These are phyloP conservation scores for Zeuzera pyrina DNA, from an alignment of 2,888 invertebrate species.

Conservation along the genomic window DNA sequence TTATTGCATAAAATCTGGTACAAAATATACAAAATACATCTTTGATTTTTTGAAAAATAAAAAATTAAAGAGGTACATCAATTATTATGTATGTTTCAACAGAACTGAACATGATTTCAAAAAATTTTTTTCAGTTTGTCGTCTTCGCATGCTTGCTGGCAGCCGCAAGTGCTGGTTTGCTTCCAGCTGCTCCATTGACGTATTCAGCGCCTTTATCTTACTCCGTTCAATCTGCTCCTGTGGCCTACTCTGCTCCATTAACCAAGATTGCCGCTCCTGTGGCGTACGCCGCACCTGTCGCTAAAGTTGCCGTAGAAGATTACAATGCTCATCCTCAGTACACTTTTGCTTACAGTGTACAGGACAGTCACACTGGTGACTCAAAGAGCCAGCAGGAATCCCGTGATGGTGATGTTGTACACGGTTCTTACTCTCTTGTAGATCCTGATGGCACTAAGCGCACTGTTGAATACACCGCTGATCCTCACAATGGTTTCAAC, in stretches of 20 bases:
- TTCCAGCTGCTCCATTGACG: slow-evolving; percentile 31
- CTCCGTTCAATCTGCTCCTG: slow-evolving; percentile 21
- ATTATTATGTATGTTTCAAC: no score
- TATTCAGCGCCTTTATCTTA: slow-evolving; percentile 16
- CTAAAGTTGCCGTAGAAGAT: slow-evolving; percentile 23
- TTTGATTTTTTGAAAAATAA: no score
- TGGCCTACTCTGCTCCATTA: slow-evolving; percentile 52
- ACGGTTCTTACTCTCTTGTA: slow-evolving; percentile 61
- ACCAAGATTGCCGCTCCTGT: slow-evolving; percentile 24
- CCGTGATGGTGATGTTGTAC: slow-evolving; percentile 64
- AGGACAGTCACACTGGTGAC: slow-evolving; percentile 64
- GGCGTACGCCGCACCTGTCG: slow-evolving; percentile 9
- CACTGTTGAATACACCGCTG: slow-evolving; percentile 67
- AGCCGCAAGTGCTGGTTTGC: slow-evolving; percentile 16
- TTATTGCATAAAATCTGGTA: neutral
- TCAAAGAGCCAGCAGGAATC: slow-evolving; percentile 60
- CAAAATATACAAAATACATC: no score
- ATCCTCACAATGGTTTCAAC: slow-evolving; percentile 64
- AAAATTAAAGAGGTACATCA: no score
- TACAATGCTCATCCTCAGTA: slow-evolving; percentile 40
- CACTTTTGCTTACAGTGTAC: slow-evolving; percentile 62
- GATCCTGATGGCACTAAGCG: slow-evolving; percentile 65
- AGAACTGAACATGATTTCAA: no score
- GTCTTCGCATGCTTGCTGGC: slow-evolving; percentile 21
- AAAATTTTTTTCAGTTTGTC: slow-evolving; percentile 11